phyloP scores from a whole-genome alignment of 2,797 vertebrate genomes.

The Hippoglossus hippoglossus region DNA sequence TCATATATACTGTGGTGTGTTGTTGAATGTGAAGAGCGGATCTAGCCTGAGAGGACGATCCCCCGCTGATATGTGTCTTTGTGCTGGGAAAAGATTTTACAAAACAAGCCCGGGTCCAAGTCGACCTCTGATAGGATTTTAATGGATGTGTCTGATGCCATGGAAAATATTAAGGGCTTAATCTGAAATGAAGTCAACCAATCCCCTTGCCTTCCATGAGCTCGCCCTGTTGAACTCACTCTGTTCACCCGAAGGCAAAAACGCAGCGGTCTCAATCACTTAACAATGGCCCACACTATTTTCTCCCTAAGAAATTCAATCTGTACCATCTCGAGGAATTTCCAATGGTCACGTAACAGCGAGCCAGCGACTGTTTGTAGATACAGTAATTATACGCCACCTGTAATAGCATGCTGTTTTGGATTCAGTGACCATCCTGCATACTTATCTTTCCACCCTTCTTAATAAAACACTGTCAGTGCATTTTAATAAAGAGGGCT shows the following conservation, averaged over 20 bases:
- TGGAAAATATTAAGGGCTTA: constrained; percentile 81
- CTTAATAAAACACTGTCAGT: constrained; percentile 84
- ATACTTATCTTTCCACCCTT: constrained; percentile 82
- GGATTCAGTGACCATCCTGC: constrained; percentile 68
- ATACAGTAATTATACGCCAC: constrained; percentile 78
- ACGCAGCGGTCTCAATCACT: constrained; percentile 62
- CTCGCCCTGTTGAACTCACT: constrained; percentile 57
- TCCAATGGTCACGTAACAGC: constrained; percentile 68
- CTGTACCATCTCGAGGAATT: constrained; percentile 64
- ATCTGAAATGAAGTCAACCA: constrained; percentile 79
- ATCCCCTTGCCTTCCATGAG: constrained; percentile 56
- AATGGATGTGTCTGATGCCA: constrained; percentile 76
- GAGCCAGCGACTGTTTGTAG: constrained; percentile 78
- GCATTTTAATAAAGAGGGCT: constrained; percentile 74
- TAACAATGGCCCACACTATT: constrained; percentile 71
- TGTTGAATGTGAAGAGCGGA: constrained; percentile 66
- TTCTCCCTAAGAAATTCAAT: constrained; percentile 70
- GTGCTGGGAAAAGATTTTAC: constrained; percentile 65
- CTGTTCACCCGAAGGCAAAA: constrained; percentile 66
- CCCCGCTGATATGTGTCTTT: constrained; percentile 59
- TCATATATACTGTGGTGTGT: constrained; percentile 58
- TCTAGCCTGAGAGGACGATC: constrained; percentile 69
- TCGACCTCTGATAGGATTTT: constrained; percentile 76
- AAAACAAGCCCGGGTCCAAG: constrained; percentile 67
- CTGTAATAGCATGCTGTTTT: constrained; percentile 80